These are phyloP conservation scores for Ephestia elutella DNA, from an alignment of 1,140 invertebrate genomes.

Conservation along the genomic window DNA sequence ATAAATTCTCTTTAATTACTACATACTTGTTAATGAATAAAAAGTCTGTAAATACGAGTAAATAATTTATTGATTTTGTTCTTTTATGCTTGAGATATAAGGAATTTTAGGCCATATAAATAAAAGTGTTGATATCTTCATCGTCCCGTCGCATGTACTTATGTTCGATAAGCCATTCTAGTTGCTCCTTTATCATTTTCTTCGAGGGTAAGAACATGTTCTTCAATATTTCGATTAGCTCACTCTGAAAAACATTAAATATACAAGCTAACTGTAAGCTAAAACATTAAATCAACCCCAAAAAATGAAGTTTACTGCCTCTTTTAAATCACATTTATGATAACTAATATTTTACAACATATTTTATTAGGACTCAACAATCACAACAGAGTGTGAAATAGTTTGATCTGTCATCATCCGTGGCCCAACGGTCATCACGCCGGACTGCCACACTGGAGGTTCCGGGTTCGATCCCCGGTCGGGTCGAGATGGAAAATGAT, in stretches of 20 bases:
- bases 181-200: conserved; percentile 99
- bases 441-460: too few relatives aligned
- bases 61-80: conserved; percentile 61
- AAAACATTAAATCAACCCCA: too few relatives aligned
- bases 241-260: conserved; percentile 76
- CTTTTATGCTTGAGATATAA: conserved; percentile 33
- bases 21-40: background rate
- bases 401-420: too few relatives aligned
- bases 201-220: conserved; percentile 99
- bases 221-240: conserved; percentile 97
- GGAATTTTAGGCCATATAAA: conserved; percentile 92
- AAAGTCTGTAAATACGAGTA: conserved; percentile 22
- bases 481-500: too few relatives aligned
- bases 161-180: conserved; percentile 99
- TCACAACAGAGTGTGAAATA: too few relatives aligned
- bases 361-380: too few relatives aligned
- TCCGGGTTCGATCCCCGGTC: too few relatives aligned
- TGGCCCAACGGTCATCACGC: too few relatives aligned
- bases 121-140: conserved; percentile 98
- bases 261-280: background rate
- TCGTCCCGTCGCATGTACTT: conserved; percentile 98
- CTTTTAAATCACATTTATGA: too few relatives aligned
- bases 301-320: too few relatives aligned
- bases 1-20: too few relatives aligned
- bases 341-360: too few relatives aligned